These are phyloP conservation scores for Homarus americanus DNA, from an alignment of 1,140 invertebrate species.

Conservation along the genomic window DNA sequence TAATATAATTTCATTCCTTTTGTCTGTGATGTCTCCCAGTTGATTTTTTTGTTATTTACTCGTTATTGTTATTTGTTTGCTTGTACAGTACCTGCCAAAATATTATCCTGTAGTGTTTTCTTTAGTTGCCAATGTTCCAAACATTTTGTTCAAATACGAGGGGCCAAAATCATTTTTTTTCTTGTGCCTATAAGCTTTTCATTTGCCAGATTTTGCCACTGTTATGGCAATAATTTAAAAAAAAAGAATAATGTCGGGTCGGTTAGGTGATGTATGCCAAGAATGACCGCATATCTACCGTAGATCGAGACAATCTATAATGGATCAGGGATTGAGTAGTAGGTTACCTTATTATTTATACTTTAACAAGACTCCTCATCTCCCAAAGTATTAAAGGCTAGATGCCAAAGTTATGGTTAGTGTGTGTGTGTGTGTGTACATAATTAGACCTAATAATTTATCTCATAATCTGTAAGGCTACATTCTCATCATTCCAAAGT, in stretches of 20 bases:
- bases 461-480: slow-evolving; percentile 64
- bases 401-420: slow-evolving; percentile 70
- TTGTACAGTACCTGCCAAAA: slow-evolving; percentile 72
- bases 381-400: slow-evolving; percentile 69
- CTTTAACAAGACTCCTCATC: slow-evolving; percentile 43
- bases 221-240: slow-evolving; percentile 15
- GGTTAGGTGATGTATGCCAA: slow-evolving; percentile 44
- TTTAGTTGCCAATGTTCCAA: slow-evolving; percentile 71
- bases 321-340: slow-evolving; percentile 62
- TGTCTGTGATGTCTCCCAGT: slow-evolving; percentile 66
- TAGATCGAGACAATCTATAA: slow-evolving; percentile 61
- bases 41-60: slow-evolving; percentile 57
- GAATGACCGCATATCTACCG: slow-evolving; percentile 66
- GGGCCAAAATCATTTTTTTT: slow-evolving; percentile 70
- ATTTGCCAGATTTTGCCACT: slow-evolving; percentile 23
- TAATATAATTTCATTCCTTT: slow-evolving; percentile 45
- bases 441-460: slow-evolving; percentile 69
- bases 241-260: too few relatives aligned
- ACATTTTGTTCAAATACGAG: slow-evolving; percentile 71
- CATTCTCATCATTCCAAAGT: slow-evolving; percentile 70
- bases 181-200: slow-evolving; percentile 72
- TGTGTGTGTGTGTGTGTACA: slow-evolving; percentile 67
- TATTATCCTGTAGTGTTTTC: slow-evolving; percentile 70
- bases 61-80: slow-evolving; percentile 51
- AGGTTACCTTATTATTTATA: slow-evolving; percentile 52